These are phyloP conservation scores for Umimayanthus chanpuru DNA, from an alignment of 92 coral and sea anemone genomes.

Conservation along the genomic window DNA sequence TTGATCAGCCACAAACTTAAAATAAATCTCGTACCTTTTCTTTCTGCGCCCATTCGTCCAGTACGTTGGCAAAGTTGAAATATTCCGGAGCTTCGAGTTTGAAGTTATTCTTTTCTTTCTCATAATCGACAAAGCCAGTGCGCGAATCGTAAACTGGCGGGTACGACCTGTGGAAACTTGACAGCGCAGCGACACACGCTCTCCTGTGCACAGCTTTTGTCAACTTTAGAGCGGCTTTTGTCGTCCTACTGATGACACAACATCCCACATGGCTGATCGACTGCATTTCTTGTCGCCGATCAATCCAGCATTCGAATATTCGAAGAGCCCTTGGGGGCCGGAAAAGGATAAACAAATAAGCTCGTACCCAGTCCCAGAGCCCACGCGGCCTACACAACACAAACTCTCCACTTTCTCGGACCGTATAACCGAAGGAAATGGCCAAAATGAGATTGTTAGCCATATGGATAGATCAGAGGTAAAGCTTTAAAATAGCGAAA, in stretches of 20 bases:
- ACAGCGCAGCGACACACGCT: conserved; percentile 1
- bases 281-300: not conserved
- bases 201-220: not conserved
- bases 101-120: conserved; percentile 62
- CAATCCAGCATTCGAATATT: no score
- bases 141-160: conserved; percentile 80
- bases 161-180: conserved; percentile 30
- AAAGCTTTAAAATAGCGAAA: no score
- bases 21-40: conserved; percentile 55
- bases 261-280: not conserved
- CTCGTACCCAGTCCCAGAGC: no score
- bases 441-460: no score
- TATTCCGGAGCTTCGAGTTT: conserved; percentile 67
- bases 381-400: no score
- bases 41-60: conserved; percentile 78
- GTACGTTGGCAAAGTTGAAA: conserved; percentile 78
- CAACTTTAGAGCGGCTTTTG: not conserved
- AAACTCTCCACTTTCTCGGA: no score
- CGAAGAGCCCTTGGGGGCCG: no score
- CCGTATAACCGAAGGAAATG: no score
- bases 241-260: not conserved
- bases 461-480: no score
- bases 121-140: conserved; percentile 78
- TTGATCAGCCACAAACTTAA: not conserved
- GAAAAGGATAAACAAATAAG: no score